phyloP scores from a whole-genome alignment of 1,140 invertebrate genomes.

The Trissolcus basalis region DNA sequence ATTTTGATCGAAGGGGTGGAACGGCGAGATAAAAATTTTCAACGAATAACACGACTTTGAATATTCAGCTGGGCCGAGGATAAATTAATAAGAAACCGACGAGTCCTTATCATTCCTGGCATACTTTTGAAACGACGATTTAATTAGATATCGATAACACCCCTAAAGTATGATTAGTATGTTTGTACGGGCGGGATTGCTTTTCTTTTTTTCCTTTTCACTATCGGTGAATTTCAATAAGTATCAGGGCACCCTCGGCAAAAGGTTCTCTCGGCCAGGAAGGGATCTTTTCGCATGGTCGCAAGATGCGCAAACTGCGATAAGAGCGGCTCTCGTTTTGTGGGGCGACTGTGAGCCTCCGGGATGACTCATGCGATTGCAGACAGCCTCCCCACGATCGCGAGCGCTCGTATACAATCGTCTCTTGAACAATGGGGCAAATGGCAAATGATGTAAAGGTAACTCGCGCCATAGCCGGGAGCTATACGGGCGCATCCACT shows the following conservation, averaged over 20 bases:
- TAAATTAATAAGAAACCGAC: too few relatives aligned
- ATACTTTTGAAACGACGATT: conserved; percentile 15
- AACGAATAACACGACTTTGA: too few relatives aligned
- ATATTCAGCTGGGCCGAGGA: too few relatives aligned
- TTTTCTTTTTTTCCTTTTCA: conserved; percentile 9
- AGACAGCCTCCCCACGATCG: conserved; percentile 66
- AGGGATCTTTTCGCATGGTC: conserved; percentile 45
- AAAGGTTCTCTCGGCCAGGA: conserved; percentile 18
- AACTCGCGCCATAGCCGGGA: conserved; percentile 61
- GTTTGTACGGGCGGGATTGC: conserved; percentile 22
- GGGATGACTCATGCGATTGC: conserved; percentile 70
- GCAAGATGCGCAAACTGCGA: conserved; percentile 54
- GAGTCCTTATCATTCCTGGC: conserved; percentile 1
- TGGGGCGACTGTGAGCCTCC: conserved; percentile 42
- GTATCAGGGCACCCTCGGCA: conserved; percentile 36
- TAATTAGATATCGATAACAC: conserved; percentile 22
- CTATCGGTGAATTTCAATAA: conserved; percentile 52
- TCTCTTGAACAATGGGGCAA: conserved; percentile 66
- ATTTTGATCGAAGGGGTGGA: too few relatives aligned
- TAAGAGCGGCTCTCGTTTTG: conserved; percentile 38
- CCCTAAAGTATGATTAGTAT: conserved; percentile 19
- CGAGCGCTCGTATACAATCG: conserved; percentile 60
- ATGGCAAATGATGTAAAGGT: conserved; percentile 71
- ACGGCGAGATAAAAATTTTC: too few relatives aligned
- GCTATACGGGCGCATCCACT: conserved; percentile 28